Evolutionary conservation across 2,888 invertebrate genomes (phyloP), one percentile per base, ranked within the genome.

Genomic region (Hedychridium roseum): DNA sequence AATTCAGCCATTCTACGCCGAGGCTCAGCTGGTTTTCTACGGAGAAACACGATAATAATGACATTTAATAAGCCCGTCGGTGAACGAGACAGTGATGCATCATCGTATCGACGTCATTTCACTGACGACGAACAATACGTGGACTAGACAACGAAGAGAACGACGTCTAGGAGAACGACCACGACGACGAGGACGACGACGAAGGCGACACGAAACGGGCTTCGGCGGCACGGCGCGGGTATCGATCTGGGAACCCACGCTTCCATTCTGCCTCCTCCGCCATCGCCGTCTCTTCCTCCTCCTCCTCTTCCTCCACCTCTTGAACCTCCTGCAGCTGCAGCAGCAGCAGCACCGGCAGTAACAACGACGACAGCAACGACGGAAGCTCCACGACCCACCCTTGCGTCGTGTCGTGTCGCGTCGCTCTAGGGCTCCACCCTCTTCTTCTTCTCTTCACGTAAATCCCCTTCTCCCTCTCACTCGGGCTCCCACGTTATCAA

Each of bases 211-310:
- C 60, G 64, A 61, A 46, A 61, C 54, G 58, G 66, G 68, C 73
- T 66, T 71, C 66, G 68, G 73, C 65, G 71, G 73, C 73, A 74
- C 71, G 70, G 68, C 55, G 57, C 65, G 62, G 60, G 56, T 75
- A 75, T 74, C 75, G 74, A 75, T 76, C 75, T 66, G 64, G 60
- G 54, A 66, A 65, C 67, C 66, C 67, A 72, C 66, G 69, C 68
- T 70, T 68, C 60, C 64, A 60, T 64, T 57, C 64, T 51, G 48
- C 58, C 63, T 45, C 58, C 46, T 54, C 54, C 35, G 42, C 50
- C 54, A 55, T 60, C 49, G 37, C 49, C 44, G 36, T 52, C 60
- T 39, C 54, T 50, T 54, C 54, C 52, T 43, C 57, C 48, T 53
- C 57, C 40, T 11, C 36, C 21, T 16, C 36, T 2, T 6, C 28